Conservation (phyloP, 2,113 vertebrate genomes). For the Albula goreensis region DNA sequence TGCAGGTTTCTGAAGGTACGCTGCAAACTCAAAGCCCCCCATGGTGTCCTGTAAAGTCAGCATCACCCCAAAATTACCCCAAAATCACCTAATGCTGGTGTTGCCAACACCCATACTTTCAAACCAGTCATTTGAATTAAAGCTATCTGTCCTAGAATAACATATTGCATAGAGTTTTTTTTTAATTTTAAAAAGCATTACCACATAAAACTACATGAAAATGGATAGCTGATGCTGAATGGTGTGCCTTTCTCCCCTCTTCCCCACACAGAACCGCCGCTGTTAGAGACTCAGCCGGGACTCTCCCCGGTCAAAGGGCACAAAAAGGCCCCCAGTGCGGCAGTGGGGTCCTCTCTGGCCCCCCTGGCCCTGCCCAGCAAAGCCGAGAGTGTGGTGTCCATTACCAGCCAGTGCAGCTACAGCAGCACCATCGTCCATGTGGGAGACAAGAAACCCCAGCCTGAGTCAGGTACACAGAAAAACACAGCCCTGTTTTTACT, state of each 20-base stretch:
- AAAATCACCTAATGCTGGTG: background rate
- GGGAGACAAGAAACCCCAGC: conserved; percentile 90
- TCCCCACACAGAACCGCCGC: conserved; percentile 54
- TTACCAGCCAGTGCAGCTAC: conserved; percentile 96
- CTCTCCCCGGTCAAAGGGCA: conserved; percentile 66
- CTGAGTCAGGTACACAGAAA: conserved; percentile 79
- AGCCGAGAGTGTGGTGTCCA: conserved; percentile 88
- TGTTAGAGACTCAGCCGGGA: conserved; percentile 62
- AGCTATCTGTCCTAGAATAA: no score
- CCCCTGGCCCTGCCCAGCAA: conserved; percentile 82
- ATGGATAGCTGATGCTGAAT: background rate
- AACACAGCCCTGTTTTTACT: background rate
- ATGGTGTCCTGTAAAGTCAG: background rate
- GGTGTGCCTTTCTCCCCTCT: conserved; percentile 46
- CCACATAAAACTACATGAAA: no score
- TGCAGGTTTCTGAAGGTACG: conserved; percentile 73
- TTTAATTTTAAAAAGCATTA: no score
- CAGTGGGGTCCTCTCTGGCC: conserved; percentile 73
- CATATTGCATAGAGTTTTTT: no score
- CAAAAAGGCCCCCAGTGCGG: conserved; percentile 65
- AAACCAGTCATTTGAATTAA: no score
- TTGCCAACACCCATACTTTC: background rate
- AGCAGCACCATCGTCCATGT: conserved; percentile 97
- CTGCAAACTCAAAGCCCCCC: background rate
- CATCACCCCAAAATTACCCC: background rate